Percentiles rank a stretch among this genome's conserved stretches.
Conservation (phyloP, 2,797 vertebrate genomes). For the Orientallactaga sibirica region DNA sequence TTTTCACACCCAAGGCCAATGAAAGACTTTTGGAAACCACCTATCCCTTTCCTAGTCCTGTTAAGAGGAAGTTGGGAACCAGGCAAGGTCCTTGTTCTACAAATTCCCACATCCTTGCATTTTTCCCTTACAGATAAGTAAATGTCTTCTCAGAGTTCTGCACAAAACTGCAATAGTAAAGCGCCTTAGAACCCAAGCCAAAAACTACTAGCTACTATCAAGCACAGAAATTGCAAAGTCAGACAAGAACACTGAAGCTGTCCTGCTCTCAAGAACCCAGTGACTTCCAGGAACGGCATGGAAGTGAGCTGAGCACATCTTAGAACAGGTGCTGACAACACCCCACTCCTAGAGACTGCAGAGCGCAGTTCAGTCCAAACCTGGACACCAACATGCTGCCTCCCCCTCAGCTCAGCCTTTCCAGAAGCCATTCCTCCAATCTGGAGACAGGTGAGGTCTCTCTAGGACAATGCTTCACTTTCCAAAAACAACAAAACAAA, state of each 20-base stretch:
- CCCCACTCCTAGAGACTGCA: not conserved
- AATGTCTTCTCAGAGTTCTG: not conserved
- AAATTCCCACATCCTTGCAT: not conserved
- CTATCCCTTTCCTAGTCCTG: rapidly evolving
- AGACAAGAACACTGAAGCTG: no score
- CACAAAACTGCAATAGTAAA: not conserved
- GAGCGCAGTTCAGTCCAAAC: not conserved
- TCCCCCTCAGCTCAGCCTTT: not conserved
- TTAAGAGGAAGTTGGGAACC: not conserved
- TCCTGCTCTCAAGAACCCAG: not conserved
- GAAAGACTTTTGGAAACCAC: not conserved
- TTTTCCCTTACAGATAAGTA: not conserved
- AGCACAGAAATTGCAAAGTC: not conserved
- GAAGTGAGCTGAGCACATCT: not conserved
- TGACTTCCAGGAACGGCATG: not conserved
- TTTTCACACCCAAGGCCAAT: not conserved
- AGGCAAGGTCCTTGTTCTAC: not conserved
- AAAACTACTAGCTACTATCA: not conserved
- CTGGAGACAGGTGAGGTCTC: not conserved
- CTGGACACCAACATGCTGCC: not conserved
- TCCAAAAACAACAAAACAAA: not conserved
- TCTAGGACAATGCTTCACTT: not conserved
- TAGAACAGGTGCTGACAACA: not conserved
- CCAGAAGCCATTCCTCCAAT: not conserved
- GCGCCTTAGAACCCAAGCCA: not conserved